These are phyloP conservation scores for Fulica atra DNA, from an alignment of 2,113 vertebrate genomes.

Conservation along the genomic window DNA sequence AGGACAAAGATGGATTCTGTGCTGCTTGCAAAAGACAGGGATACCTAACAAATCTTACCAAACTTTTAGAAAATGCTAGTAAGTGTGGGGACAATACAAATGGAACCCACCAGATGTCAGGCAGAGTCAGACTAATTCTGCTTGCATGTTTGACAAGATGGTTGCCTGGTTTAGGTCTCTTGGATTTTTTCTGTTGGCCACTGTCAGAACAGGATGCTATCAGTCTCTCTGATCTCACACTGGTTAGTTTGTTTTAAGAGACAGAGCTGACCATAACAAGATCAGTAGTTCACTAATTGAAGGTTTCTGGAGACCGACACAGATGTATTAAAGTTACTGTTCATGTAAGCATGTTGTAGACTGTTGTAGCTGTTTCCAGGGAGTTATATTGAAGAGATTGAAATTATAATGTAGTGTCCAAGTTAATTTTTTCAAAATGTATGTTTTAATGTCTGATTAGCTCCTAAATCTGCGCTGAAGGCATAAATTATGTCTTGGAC, in stretches of 20 bases:
- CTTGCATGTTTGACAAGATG: neutral
- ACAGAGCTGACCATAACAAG: neutral
- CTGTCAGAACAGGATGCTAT: neutral
- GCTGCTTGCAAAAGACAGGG: neutral
- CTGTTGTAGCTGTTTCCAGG: neutral
- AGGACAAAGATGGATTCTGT: neutral
- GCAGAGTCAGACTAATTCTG: neutral
- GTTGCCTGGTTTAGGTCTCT: neutral
- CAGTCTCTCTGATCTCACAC: neutral
- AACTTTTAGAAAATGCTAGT: neutral
- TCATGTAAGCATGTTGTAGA: neutral
- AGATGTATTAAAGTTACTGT: neutral
- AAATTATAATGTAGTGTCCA: neutral
- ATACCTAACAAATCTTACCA: neutral
- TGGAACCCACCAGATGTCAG: neutral
- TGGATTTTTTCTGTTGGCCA: neutral
- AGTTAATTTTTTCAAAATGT: neutral
- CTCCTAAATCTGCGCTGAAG: neutral
- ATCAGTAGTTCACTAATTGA: neutral
- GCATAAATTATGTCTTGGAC: neutral
- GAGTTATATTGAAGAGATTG: too few species aligned
- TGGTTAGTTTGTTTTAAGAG: neutral
- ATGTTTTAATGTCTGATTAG: neutral
- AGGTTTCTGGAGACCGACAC: neutral
- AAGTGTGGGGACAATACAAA: neutral